phyloP scores from a whole-genome alignment of 2,113 vertebrate genomes.

The Nyctibius bracteatus region DNA sequence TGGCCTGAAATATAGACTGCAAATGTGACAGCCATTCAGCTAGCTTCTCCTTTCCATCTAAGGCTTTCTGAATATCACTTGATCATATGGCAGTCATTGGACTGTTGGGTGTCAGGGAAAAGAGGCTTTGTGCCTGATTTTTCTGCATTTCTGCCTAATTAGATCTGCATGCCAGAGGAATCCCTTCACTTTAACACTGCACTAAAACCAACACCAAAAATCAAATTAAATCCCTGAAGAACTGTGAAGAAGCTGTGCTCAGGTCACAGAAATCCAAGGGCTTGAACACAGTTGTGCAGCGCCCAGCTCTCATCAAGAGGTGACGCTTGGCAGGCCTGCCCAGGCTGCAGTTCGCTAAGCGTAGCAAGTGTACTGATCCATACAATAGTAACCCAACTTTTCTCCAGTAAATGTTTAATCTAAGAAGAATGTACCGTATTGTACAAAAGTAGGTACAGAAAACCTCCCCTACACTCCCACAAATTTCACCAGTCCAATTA shows the following conservation, averaged over 20 bases:
- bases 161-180: neutral
- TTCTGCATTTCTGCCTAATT: neutral
- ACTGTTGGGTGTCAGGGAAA: neutral
- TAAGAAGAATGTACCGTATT: neutral
- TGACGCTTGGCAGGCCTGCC: neutral
- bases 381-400: neutral
- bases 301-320: neutral
- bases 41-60: neutral
- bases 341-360: neutral
- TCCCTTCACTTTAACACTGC: neutral
- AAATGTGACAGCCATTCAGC: neutral
- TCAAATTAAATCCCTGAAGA: neutral
- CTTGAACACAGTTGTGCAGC: accelerated
- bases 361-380: neutral
- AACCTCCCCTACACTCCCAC: neutral
- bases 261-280: neutral
- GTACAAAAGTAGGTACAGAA: neutral
- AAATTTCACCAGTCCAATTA: neutral
- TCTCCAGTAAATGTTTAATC: neutral
- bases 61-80: neutral
- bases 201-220: neutral
- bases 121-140: neutral
- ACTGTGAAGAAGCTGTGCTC: neutral
- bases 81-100: neutral
- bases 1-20: neutral